These are phyloP conservation scores for Chamaedrilus cognettii DNA, from an alignment of 2,888 invertebrate genomes.

Conservation along the genomic window DNA sequence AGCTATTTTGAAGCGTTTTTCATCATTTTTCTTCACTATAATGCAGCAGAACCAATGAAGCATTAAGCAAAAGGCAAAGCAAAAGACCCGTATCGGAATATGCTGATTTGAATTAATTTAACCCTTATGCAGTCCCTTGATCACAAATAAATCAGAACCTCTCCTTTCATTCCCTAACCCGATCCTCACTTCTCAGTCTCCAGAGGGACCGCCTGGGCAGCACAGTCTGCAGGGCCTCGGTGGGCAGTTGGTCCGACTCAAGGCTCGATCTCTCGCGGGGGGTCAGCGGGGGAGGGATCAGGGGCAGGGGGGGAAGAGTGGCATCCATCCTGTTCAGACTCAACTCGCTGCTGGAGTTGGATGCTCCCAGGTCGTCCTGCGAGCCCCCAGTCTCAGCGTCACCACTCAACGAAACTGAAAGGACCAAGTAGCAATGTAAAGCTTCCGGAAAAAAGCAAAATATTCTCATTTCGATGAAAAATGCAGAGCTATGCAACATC, in stretches of 20 bases:
- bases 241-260: background rate
- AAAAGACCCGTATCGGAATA: background rate
- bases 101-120: background rate
- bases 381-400: background rate
- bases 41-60: no score
- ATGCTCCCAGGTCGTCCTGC: background rate
- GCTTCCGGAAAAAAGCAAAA: no score
- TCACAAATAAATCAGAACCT: background rate
- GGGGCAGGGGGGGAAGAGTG: background rate
- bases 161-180: background rate
- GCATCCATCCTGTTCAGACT: background rate
- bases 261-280: background rate
- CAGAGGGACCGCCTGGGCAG: conserved; percentile 13
- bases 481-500: no score
- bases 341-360: background rate
- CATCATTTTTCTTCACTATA: no score
- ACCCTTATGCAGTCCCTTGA: background rate
- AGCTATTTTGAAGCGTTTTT: no score
- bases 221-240: background rate
- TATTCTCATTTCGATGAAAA: no score
- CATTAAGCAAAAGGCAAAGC: no score
- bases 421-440: no score
- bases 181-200: conserved; percentile 11
- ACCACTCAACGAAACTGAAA: conserved; percentile 6
- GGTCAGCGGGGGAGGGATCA: background rate